phyloP scores from a whole-genome alignment of 2,113 vertebrate species.

The Pterocles burchelli region DNA sequence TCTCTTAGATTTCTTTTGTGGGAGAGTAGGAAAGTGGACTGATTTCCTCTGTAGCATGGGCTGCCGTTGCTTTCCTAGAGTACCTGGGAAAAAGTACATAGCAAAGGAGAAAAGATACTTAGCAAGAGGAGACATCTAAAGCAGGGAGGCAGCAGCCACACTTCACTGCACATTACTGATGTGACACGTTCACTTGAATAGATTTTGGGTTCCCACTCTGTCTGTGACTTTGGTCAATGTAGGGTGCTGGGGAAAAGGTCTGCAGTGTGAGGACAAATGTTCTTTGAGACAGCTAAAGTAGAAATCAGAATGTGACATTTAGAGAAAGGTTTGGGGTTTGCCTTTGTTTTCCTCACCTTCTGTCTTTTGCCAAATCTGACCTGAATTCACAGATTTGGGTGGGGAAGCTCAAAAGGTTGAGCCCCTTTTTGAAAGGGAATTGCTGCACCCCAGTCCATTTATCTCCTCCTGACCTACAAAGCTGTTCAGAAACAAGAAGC shows the following conservation, averaged over 20 bases:
- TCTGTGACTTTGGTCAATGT: background rate
- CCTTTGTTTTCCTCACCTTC: fast-evolving
- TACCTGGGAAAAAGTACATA: background rate
- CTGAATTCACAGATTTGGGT: background rate
- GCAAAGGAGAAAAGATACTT: background rate
- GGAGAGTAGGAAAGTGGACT: background rate
- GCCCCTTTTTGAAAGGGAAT: background rate
- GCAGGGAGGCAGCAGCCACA: background rate
- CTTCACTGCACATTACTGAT: background rate
- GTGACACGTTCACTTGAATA: background rate
- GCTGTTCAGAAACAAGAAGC: background rate
- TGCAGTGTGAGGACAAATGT: background rate
- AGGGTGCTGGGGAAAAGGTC: background rate
- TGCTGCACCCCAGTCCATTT: background rate
- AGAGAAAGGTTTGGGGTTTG: background rate
- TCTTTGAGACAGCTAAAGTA: background rate
- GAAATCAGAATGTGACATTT: background rate
- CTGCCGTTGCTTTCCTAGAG: background rate
- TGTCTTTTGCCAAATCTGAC: background rate
- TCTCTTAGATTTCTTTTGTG: background rate
- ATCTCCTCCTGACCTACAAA: background rate
- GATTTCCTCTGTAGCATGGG: background rate
- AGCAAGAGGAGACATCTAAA: background rate
- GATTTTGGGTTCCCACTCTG: background rate
- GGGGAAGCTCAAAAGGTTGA: background rate